Base-by-base conservation (phyloP, 2,888 invertebrate species). In the Volucella zonaria region DNA sequence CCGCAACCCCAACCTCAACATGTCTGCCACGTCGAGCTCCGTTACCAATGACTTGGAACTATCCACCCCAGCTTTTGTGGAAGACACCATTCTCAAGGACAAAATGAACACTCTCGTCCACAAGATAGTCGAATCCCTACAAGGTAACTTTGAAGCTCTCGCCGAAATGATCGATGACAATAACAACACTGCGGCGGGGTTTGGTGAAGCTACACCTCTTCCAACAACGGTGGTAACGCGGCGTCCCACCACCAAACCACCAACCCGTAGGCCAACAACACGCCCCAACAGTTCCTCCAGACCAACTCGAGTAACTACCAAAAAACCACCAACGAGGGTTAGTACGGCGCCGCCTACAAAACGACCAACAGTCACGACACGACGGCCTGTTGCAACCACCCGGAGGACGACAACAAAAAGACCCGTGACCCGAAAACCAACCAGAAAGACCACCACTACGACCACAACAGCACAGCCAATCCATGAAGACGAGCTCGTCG, bases 61-160 rank as follows among this genome's bases (percentile, higher is more conserved):
- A 10, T 95, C 96, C 0, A 96, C 96, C 0, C 96, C 96, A 0
- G 93, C 94, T 0, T 96, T 97, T 91, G 92, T 94, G 11, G 96
- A 96, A 89, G 96, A 97, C 88, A 95, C 95, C 1, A 94, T 94
- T 74, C 90, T 97, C 1, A 95, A 96, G 87, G 94, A 95, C 51
- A 96, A 96, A 91, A 95, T 97, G 92, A 96, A 96, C 88, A 92
- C 95, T 0, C 95, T 97, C 87, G 97, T 97, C 0, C 95, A 95
- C 88, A 96, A 96, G 91, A 95, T 97, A 14, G 96, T 97, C 10
- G 95, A 96, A 86, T 96, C 96, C 18, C 92, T 97, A 1, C 96
- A 96, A 91, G 96, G 95, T 1, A 96, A 97, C 38, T 97, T 97
- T 90, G 94, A 96, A 88, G 96, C 95, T 66, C 90, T 97, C 11